phyloP scores from a whole-genome alignment of 2,113 vertebrate species.

The Pterocles gutturalis region DNA sequence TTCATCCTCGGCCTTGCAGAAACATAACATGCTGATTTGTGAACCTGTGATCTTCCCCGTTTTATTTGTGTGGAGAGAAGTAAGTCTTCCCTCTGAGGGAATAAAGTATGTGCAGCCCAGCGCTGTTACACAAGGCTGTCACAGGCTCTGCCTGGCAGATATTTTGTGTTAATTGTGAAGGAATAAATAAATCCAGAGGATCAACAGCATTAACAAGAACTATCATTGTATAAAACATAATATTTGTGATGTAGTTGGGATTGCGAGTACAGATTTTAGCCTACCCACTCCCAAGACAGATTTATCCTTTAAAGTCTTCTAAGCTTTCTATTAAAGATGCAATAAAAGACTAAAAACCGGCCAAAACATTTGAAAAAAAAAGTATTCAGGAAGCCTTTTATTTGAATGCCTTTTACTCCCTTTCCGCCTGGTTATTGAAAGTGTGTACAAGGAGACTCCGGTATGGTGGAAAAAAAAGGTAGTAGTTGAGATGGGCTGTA shows the following conservation, averaged over 20 bases:
- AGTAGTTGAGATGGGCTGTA: neutral
- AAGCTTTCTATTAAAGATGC: slow-evolving; percentile 48
- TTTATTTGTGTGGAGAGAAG: neutral
- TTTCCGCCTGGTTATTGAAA: slow-evolving; percentile 7
- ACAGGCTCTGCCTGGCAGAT: neutral
- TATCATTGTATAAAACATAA: neutral
- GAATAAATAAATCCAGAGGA: neutral
- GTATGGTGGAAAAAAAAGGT: neutral
- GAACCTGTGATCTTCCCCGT: neutral
- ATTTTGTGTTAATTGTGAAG: neutral
- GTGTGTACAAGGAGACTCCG: neutral
- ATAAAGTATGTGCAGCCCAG: neutral
- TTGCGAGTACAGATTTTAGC: neutral
- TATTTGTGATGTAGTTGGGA: neutral
- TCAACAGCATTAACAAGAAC: neutral
- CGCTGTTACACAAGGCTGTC: neutral
- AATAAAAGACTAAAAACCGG: slow-evolving; percentile 49
- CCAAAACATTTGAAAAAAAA: slow-evolving; percentile 35
- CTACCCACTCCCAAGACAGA: neutral
- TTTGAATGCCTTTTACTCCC: slow-evolving; percentile 19
- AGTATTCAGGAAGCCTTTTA: slow-evolving; percentile 14
- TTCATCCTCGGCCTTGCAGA: neutral
- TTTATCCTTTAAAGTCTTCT: neutral
- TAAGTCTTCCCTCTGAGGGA: neutral
- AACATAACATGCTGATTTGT: neutral